Conservation (phyloP, 92 coral and sea anemone species). For the Montipora capitata region DNA sequence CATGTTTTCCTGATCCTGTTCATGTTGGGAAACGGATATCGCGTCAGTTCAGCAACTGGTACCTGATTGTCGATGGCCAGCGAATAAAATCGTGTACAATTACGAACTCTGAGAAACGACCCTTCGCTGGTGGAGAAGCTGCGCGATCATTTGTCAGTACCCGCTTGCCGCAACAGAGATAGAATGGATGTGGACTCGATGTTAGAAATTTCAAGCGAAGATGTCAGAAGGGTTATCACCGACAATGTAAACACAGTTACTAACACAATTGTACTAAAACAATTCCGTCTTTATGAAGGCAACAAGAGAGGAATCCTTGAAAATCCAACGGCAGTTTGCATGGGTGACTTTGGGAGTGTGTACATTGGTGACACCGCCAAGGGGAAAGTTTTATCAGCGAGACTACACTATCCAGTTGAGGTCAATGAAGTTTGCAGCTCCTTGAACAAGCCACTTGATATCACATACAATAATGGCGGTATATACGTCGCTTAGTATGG, state of each 20-base stretch:
- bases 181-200: slow-evolving; percentile 55
- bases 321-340: slow-evolving; percentile 16
- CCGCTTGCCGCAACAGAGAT: slow-evolving; percentile 47
- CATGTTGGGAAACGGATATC: slow-evolving; percentile 37
- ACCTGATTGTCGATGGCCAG: slow-evolving; percentile 15
- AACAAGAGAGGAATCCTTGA: slow-evolving; percentile 42
- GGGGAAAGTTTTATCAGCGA: slow-evolving; percentile 14
- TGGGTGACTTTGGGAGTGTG: slow-evolving; percentile 22
- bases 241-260: background rate
- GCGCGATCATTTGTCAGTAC: background rate
- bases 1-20: slow-evolving; percentile 40
- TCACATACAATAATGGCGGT: slow-evolving; percentile 31
- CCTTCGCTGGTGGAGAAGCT: no score
- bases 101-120: slow-evolving; percentile 13
- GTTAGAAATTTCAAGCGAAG: slow-evolving; percentile 31
- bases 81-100: slow-evolving; percentile 32
- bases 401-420: slow-evolving; percentile 37
- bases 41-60: slow-evolving; percentile 6
- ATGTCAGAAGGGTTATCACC: background rate
- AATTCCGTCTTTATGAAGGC: slow-evolving; percentile 28
- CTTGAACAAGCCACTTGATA: slow-evolving; percentile 24
- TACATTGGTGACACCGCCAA: slow-evolving; percentile 31
- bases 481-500: slow-evolving; percentile 32
- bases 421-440: slow-evolving; percentile 27
- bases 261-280: slow-evolving; percentile 37